These are phyloP conservation scores for Halocynthia aurantium DNA, from an alignment of 23 tunicate genomes.

Conservation along the genomic window DNA sequence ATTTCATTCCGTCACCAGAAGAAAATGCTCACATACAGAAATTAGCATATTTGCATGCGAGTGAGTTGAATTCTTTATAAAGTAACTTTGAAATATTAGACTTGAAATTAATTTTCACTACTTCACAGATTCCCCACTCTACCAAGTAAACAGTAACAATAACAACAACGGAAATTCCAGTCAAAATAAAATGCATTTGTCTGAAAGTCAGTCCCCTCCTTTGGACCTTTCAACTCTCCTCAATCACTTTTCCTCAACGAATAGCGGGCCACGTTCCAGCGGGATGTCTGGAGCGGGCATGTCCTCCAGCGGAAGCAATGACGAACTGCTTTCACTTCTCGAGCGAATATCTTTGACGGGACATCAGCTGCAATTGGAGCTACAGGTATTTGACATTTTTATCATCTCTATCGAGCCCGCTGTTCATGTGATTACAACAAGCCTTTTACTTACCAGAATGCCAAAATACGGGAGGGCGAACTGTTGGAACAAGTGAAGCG, in stretches of 20 bases:
- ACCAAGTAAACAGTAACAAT: no score
- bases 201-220: conserved; percentile 3
- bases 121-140: no score
- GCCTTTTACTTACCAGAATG: conserved; percentile 21
- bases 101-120: no score
- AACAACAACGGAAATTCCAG: background rate
- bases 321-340: conserved; percentile 41
- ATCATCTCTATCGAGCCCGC: background rate
- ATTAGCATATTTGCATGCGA: background rate
- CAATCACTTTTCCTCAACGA: background rate
- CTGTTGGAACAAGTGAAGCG: conserved; percentile 25
- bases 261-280: background rate
- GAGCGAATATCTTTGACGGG: conserved; percentile 51
- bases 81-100: no score
- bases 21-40: background rate
- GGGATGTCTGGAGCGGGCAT: background rate
- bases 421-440: background rate
- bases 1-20: conserved; percentile 3
- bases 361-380: conserved; percentile 29
- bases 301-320: conserved; percentile 13
- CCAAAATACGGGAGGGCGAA: conserved; percentile 33
- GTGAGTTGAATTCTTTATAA: background rate
- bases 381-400: conserved; percentile 28
- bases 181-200: background rate
- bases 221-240: conserved; percentile 1